A percentile compares a stretch with the other conserved stretches of the same genome.
phyloP scores from a whole-genome alignment of 64 coral and sea anemone genomes.

The Montipora cactus region DNA sequence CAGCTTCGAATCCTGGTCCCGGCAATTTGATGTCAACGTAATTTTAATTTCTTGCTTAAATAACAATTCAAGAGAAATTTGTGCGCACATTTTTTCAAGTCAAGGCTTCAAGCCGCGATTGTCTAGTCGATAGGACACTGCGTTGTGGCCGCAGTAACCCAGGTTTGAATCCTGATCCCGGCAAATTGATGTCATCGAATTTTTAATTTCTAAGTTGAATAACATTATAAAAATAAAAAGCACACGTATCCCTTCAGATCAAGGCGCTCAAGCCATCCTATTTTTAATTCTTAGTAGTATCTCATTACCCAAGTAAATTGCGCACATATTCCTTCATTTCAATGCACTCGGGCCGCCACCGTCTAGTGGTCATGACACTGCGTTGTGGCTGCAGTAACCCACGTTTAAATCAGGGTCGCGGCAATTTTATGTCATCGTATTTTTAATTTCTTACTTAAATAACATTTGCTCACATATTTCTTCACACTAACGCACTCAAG shows the following conservation, averaged over 20 bases:
- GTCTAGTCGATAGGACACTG: constrained; percentile 73
- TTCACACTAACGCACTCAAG: too few relatives aligned
- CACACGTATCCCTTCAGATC: too few relatives aligned
- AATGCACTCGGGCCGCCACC: too few relatives aligned
- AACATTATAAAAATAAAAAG: background rate
- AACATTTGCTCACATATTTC: too few relatives aligned
- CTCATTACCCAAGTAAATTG: too few relatives aligned
- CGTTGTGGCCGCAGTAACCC: constrained; percentile 86
- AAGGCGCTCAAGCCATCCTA: too few relatives aligned
- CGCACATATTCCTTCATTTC: too few relatives aligned
- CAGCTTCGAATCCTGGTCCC: constrained; percentile 81
- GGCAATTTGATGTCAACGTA: background rate
- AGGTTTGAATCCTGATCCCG: constrained; percentile 80
- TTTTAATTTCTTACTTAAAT: too few relatives aligned
- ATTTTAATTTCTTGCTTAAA: background rate
- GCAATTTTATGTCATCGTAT: background rate
- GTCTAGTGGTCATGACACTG: too few relatives aligned
- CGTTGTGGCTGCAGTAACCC: background rate
- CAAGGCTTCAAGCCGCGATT: constrained; percentile 41
- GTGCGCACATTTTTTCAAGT: too few relatives aligned
- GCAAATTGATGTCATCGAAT: background rate
- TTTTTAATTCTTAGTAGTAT: too few relatives aligned
- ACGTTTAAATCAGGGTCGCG: constrained; percentile 76
- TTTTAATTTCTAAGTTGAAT: background rate
- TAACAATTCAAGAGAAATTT: background rate